Conservation (phyloP, 1,140 invertebrate species). For the Triops longicaudatus region DNA sequence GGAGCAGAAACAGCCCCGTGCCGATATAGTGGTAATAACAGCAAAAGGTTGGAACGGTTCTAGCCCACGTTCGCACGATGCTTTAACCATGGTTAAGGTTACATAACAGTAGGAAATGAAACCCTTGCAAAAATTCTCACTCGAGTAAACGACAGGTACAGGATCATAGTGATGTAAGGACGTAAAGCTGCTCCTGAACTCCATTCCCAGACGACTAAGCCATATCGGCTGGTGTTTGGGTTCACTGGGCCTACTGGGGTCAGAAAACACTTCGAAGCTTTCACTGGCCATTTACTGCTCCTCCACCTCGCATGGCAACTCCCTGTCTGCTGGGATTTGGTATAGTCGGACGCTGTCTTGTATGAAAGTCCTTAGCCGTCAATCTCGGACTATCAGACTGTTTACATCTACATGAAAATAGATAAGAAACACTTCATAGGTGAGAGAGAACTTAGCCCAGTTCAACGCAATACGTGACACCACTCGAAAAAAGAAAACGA, state of each 20-base stretch:
- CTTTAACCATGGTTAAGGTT: not conserved
- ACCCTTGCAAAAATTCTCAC: not conserved
- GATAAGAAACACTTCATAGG: not conserved
- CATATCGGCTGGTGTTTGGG: not conserved
- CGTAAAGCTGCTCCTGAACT: not conserved
- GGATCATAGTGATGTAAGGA: not conserved
- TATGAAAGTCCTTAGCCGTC: not conserved
- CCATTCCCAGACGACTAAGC: not conserved
- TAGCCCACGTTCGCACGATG: no score
- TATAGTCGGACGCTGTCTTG: not conserved
- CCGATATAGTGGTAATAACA: no score
- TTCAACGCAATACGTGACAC: no score
- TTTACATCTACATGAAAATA: not conserved
- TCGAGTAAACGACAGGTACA: not conserved
- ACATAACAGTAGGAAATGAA: not conserved
- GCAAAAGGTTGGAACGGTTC: no score
- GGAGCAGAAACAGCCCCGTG: no score
- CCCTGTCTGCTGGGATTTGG: not conserved
- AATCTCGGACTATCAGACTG: conserved; percentile 4
- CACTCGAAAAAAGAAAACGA: not conserved
- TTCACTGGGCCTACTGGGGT: not conserved
- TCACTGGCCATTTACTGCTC: not conserved
- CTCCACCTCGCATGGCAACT: not conserved
- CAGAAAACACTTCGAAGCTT: not conserved
- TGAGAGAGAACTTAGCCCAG: no score